Evolutionary conservation across 2,888 invertebrate genomes (phyloP).

Genomic region (Athrips mouffetella): DNA sequence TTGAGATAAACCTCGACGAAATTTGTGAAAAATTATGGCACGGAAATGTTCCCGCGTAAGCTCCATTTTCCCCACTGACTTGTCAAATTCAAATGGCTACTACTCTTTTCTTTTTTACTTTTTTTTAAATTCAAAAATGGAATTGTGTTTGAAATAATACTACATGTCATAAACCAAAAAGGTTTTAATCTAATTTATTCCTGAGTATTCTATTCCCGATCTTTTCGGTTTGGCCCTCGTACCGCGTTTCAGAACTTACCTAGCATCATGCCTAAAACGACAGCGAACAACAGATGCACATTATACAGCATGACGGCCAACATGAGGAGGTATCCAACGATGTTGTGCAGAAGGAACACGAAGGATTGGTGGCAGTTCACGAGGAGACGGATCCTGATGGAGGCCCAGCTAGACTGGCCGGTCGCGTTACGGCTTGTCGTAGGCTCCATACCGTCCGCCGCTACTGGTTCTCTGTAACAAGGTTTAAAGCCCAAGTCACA

Average conservation of each 20-base stretch:
- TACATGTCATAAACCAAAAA: no score
- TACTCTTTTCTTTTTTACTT: no score
- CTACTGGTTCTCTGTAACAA: slow-evolving; percentile 51
- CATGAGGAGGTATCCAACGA: slow-evolving; percentile 84
- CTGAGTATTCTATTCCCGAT: no score
- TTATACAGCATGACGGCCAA: slow-evolving; percentile 86
- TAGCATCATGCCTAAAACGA: slow-evolving; percentile 80
- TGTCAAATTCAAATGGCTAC: no score
- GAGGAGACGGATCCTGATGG: slow-evolving; percentile 52
- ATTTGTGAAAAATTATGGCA: no score
- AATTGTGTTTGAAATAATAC: no score
- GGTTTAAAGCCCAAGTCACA: neutral
- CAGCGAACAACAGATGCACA: slow-evolving; percentile 81
- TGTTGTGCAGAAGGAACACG: slow-evolving; percentile 76
- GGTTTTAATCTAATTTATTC: no score
- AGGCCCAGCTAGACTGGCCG: slow-evolving; percentile 53
- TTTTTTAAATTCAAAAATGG: no score
- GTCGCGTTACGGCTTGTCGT: slow-evolving; percentile 64
- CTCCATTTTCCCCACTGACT: no score
- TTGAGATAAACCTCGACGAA: no score
- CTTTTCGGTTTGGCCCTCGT: no score
- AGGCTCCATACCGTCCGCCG: slow-evolving; percentile 53
- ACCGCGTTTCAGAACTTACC: slow-evolving; percentile 47
- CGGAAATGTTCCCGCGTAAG: no score
- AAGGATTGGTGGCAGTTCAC: slow-evolving; percentile 62